Evolutionary conservation across 2,113 vertebrate genomes (phyloP).

Genomic region (Gasterosteus nipponicus): DNA sequence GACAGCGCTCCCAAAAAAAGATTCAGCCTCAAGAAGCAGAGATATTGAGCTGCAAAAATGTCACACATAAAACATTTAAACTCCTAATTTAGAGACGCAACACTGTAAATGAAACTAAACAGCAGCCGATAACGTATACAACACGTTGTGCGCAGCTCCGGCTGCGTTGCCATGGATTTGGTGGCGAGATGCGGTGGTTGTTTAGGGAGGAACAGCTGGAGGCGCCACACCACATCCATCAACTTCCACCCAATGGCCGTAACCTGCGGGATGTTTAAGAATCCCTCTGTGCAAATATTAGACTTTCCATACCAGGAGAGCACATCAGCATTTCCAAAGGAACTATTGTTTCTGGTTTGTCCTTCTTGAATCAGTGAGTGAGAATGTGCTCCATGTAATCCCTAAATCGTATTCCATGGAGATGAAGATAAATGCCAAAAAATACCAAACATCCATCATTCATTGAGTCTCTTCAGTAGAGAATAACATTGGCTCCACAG

Average conservation of each 20-base stretch:
- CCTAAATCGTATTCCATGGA: constrained; percentile 25
- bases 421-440: constrained; percentile 58
- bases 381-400: constrained; percentile 10
- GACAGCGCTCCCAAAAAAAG: constrained; percentile 36
- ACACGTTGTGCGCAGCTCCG: constrained; percentile 30
- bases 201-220: constrained; percentile 77
- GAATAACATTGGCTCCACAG: constrained; percentile 5
- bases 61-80: constrained; percentile 32
- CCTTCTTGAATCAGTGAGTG: neutral
- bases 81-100: constrained; percentile 7
- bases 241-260: constrained; percentile 35
- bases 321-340: constrained; percentile 52
- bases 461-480: constrained; percentile 31
- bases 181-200: constrained; percentile 58
- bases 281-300: constrained; percentile 73
- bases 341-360: constrained; percentile 31
- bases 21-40: constrained; percentile 20
- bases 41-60: constrained; percentile 38
- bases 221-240: constrained; percentile 73
- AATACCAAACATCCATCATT: constrained; percentile 68
- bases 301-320: constrained; percentile 52
- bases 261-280: constrained; percentile 65
- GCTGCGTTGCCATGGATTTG: constrained; percentile 68
- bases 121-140: neutral
- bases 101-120: constrained; percentile 9